Evolutionary conservation across 2,113 vertebrate genomes (phyloP).

Genomic region (Hemichromis elongatus): DNA sequence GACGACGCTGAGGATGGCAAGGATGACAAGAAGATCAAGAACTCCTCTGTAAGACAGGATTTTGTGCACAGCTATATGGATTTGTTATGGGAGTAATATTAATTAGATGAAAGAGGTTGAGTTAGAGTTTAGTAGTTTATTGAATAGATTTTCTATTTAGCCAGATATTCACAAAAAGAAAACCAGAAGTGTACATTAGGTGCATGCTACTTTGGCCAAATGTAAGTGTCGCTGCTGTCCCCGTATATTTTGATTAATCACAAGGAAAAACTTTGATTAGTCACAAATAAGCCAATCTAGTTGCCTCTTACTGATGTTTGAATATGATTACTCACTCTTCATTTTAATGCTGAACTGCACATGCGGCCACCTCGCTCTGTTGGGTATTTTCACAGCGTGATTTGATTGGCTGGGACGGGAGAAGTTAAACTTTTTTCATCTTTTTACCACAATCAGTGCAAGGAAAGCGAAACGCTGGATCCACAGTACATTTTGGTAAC

Average conservation of each 20-base stretch:
- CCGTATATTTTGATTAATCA: neutral
- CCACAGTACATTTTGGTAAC: neutral
- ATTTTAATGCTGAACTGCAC: neutral
- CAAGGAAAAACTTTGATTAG: neutral
- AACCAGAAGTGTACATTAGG: neutral
- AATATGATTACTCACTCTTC: neutral
- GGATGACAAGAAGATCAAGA: constrained; percentile 85
- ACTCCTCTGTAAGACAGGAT: constrained; percentile 69
- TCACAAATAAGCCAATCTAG: neutral
- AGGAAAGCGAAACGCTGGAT: neutral
- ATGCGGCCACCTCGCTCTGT: neutral
- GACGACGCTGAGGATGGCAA: constrained; percentile 87
- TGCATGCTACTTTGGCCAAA: neutral
- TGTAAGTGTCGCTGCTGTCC: neutral
- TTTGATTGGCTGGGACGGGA: neutral
- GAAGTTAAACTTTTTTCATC: neutral
- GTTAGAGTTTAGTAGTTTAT: neutral
- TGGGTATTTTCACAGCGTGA: neutral
- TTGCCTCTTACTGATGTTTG: neutral
- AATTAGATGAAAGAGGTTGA: neutral
- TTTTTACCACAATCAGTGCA: neutral
- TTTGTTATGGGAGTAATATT: neutral
- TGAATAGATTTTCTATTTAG: neutral
- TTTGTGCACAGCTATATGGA: neutral
- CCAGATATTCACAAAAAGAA: neutral